Base-by-base conservation (phyloP, 2,888 invertebrate genomes). In the Xiphydria camelus region DNA sequence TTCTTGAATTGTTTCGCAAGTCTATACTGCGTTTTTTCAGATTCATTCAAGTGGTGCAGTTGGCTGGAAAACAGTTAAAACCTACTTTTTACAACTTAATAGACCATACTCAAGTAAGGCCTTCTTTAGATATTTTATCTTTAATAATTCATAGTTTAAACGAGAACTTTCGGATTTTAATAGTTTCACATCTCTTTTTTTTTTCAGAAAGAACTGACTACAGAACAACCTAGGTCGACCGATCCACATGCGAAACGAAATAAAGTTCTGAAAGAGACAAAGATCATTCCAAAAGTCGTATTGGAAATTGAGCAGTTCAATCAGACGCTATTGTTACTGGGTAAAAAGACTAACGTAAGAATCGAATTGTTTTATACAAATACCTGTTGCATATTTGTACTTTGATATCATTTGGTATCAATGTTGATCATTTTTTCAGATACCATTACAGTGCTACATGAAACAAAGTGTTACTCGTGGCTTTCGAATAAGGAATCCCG, bases 381-480 rank as follows among this genome's bases (percentile, higher is more conserved):
- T n/a, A n/a, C n/a, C n/a, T n/a, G n/a, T n/a, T n/a, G n/a, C n/a
- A n/a, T n/a, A n/a, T n/a, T n/a, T n/a, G 10, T 9, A 9, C 32
- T 29, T 36, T 9, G 14, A 45, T 31, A 44, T 32, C 32, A 22
- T 17, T 10, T 3, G 20, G 32, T 32, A 29, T 45, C 22, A 40
- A 35, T 6, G 21, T 19, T 21, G 3, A 34, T 44, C 15, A 26
- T 32, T 35, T 29, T 35, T 43, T 33, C 36, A 74, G 74, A 42
- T 71, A 20, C 64, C 68, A 6, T 53, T 77, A 35, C 62, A 68
- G 1, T 80, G 78, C 55, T 83, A 82, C 56, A 64, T 85, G 9
- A 83, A 85, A 1, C 74, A 82, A 61, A 84, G 86, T 6, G 80
- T 81, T 1, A 82, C 83, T 1, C 78, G 87, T 35, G 87, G 86